Base-by-base conservation (phyloP, 1,140 invertebrate species). In the Lutraria rhynchaena region DNA sequence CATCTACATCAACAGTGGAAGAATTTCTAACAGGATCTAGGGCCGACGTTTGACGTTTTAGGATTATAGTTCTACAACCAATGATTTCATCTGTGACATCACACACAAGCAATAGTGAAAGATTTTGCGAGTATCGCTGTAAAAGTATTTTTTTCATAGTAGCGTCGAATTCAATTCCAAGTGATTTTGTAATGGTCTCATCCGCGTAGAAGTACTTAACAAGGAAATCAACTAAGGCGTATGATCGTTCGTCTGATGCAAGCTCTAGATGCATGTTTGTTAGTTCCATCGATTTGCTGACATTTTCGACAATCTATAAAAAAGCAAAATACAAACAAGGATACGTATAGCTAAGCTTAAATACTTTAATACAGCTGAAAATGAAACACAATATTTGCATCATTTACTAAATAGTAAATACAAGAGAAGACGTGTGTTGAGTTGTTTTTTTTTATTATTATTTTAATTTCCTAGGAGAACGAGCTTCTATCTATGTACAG, bases 21-120 rank as follows among this genome's bases (percentile, higher is more conserved):
- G 15, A 4, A 15, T 44, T 33, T 31, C 17, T 44, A n/a, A n/a
- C n/a, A n/a, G n/a, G n/a, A n/a, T n/a, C n/a, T n/a, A n/a, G n/a
- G n/a, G n/a, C n/a, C n/a, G n/a, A n/a, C n/a, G n/a, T n/a, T n/a
- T n/a, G n/a, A n/a, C n/a, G n/a, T n/a, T n/a, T n/a, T n/a, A n/a
- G n/a, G n/a, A n/a, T n/a, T 19, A 58, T 58, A 19, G 71, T 58
- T 31, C 53, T 74, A 17, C n/a, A 37, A 24, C 71, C 71, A 11
- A 74, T 74, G 22, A 74, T 29, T 19, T 74, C 19, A 24, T 74
- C 33, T 44, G 53, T 60, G 31, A 57, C 29, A 24, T 74, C 53
- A 35, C 35, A 53, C 13, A 74, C 35, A 37, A 74, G 55, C n/a
- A 74, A n/a, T 27, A 74, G 31, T 19, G 71, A 74, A 5, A 74